Evolutionary conservation across 1,140 invertebrate species (phyloP).

Genomic region (Phymorhynchus buccinoides): DNA sequence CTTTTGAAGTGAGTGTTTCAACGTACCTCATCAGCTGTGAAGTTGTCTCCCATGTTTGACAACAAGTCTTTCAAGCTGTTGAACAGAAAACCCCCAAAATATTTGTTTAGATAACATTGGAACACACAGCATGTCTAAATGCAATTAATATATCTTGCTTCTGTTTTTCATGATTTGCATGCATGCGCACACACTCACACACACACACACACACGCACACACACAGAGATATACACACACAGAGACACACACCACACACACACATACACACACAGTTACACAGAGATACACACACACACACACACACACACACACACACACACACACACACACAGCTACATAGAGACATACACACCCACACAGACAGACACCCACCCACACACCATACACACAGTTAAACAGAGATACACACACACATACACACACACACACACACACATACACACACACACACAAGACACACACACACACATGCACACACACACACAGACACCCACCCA

Average conservation of each 20-base stretch:
- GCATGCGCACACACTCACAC: no score
- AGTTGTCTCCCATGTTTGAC: slow-evolving; percentile 97
- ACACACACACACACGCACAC: slow-evolving; percentile 46
- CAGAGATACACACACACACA: no score
- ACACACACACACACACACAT: slow-evolving; percentile 53
- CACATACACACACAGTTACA: slow-evolving; percentile 65
- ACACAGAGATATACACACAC: slow-evolving; percentile 63
- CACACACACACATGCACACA: slow-evolving; percentile 25
- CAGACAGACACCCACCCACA: no score
- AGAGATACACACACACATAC: no score
- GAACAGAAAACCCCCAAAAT: slow-evolving; percentile 47
- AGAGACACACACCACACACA: no score
- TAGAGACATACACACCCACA: no score
- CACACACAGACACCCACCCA: no score
- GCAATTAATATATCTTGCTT: not conserved
- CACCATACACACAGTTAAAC: no score
- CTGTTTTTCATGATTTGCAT: not conserved
- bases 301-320: slow-evolving; percentile 70
- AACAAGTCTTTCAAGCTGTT: slow-evolving; percentile 91
- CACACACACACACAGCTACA: no score
- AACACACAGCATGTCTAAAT: not conserved
- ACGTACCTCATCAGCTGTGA: slow-evolving; percentile 87
- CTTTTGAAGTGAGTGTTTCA: not conserved
- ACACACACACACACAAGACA: slow-evolving; percentile 53
- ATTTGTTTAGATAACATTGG: slow-evolving; percentile 6